Conservation (phyloP, 1,140 invertebrate species). For the Proales similis region DNA sequence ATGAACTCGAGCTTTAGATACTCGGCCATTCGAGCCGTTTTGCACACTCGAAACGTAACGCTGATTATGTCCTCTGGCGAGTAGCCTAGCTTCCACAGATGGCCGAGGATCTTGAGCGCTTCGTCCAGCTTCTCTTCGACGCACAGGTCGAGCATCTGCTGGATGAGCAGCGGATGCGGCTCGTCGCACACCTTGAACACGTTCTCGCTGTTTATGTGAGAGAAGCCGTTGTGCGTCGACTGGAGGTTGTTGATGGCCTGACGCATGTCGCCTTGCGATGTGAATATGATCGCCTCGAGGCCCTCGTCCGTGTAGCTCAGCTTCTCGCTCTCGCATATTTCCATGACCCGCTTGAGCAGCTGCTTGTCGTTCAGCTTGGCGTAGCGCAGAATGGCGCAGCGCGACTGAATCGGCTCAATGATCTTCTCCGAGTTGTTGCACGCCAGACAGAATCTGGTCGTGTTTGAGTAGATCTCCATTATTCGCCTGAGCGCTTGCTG, state of each 20-base stretch:
- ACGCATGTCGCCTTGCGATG: conserved; percentile 95
- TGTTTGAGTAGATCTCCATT: conserved; percentile 96
- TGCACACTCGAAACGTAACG: conserved; percentile 86
- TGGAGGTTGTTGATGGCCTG: conserved; percentile 94
- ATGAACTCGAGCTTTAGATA: conserved; percentile 75
- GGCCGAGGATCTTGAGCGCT: conserved; percentile 75
- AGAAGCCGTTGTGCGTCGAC: conserved; percentile 89
- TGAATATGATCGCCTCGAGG: conserved; percentile 90
- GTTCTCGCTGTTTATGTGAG: conserved; percentile 79
- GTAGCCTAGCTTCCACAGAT: conserved; percentile 86
- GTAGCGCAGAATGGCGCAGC: conserved; percentile 94
- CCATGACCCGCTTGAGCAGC: conserved; percentile 69
- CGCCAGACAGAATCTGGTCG: conserved; percentile 92
- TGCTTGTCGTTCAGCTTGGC: conserved; percentile 76
- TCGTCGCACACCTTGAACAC: conserved; percentile 99
- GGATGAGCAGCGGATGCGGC: conserved; percentile 86
- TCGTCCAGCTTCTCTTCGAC: conserved; percentile 70
- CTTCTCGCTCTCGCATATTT: conserved; percentile 68
- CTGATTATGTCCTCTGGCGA: conserved; percentile 89
- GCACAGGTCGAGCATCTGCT: conserved; percentile 83
- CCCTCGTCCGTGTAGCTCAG: conserved; percentile 84
- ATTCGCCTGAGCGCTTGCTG: conserved; percentile 92
- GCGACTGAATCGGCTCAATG: conserved; percentile 95
- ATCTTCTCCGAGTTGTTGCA: conserved; percentile 99
- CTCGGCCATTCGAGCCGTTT: conserved; percentile 67